These are phyloP conservation scores for Polymixis lichenea DNA, from an alignment of 2,888 invertebrate species.

Conservation along the genomic window DNA sequence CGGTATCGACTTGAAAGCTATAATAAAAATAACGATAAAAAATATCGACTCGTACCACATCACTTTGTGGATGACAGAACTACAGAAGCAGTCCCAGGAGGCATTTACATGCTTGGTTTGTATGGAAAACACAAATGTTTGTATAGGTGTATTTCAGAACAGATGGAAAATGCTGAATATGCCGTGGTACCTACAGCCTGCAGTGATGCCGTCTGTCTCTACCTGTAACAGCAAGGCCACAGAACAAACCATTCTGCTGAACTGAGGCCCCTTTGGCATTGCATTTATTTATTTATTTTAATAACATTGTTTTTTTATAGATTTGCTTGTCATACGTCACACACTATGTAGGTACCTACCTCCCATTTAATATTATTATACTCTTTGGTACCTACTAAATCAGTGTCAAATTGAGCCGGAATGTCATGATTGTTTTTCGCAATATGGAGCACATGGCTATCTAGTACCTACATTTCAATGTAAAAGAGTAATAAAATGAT, in stretches of 20 bases:
- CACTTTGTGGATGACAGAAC: not conserved
- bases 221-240: not conserved
- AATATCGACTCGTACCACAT: not conserved
- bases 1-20: too few species aligned
- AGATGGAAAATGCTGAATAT: not conserved
- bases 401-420: too few species aligned
- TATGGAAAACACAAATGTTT: not conserved
- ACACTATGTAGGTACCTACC: too few species aligned
- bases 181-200: not conserved
- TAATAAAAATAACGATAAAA: not conserved
- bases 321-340: too few species aligned
- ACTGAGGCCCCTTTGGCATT: too few species aligned
- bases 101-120: not conserved
- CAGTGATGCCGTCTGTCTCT: not conserved
- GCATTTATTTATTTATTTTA: too few species aligned
- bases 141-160: not conserved
- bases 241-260: not conserved
- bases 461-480: not conserved
- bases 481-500: constrained; percentile 3
- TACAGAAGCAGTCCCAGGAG: not conserved
- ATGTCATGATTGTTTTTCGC: too few species aligned
- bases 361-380: too few species aligned
- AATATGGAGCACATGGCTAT: too few species aligned
- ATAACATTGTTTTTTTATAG: too few species aligned
- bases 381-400: too few species aligned